Evolutionary conservation across 2,797 vertebrate species (phyloP).

Genomic region (Chaetodon trifasciatus): DNA sequence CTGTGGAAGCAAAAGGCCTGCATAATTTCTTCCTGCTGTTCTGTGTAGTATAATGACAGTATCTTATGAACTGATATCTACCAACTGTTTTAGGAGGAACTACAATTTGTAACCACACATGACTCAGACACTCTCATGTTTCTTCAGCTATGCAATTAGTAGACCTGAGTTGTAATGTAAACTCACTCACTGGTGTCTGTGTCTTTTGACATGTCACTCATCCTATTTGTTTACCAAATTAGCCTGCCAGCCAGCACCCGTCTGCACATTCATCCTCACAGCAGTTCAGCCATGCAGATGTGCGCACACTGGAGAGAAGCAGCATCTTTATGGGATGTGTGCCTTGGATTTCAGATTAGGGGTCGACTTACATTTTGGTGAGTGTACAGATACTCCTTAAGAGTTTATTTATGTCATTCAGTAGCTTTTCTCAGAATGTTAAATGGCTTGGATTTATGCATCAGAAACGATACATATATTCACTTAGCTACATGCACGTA

Average conservation of each 20-base stretch:
- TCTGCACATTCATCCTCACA: conserved; percentile 26
- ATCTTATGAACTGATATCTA: conserved; percentile 5
- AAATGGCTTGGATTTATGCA: conserved; percentile 46
- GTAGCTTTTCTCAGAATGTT: conserved; percentile 46
- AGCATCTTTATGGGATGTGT: conserved; percentile 72
- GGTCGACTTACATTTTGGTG: conserved; percentile 32
- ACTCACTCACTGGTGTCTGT: conserved; percentile 7
- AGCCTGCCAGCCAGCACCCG: conserved; percentile 16
- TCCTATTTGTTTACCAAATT: conserved; percentile 49
- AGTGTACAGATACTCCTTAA: conserved; percentile 29
- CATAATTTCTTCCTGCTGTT: conserved; percentile 23
- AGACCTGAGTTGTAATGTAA: conserved; percentile 13
- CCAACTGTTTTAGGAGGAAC: conserved; percentile 6
- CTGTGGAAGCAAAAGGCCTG: conserved; percentile 3
- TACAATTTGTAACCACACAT: neutral
- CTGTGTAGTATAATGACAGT: conserved; percentile 2
- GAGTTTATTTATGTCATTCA: conserved; percentile 46
- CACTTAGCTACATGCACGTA: conserved; percentile 9
- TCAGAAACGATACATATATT: conserved; percentile 33
- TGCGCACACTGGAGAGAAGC: conserved; percentile 52
- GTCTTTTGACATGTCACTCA: conserved; percentile 10
- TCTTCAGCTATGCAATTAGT: conserved; percentile 36
- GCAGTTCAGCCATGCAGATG: conserved; percentile 28
- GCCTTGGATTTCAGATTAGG: conserved; percentile 62
- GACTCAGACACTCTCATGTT: conserved; percentile 16